Base-by-base conservation (phyloP, 2,888 invertebrate genomes). In the Sesia bembeciformis region DNA sequence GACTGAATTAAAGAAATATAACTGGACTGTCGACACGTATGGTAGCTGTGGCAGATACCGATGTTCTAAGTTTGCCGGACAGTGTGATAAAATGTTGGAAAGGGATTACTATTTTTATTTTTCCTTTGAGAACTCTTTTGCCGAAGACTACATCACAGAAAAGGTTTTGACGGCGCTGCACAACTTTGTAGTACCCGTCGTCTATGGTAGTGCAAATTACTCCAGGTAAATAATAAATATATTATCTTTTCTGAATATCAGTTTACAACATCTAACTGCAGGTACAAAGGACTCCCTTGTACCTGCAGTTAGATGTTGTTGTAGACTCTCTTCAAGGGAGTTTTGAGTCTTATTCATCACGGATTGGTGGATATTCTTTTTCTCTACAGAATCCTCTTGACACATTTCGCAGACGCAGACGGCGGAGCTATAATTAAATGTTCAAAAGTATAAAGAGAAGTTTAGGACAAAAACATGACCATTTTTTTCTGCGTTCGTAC, bases 141-240 rank as follows among this genome's bases (percentile, higher is more conserved):
- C 67, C 53, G 66, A 74, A 56, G 75, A 81, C 60, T 83, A 81
- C 55, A 77, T 76, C 3, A 81, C 82, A 0, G 78, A 80, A 54
- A 78, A 80, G 57, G 56, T 80, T 4, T 56, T 77, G 39, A 68
- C 65, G 41, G 76, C 87, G 4, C 66, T 90, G 50, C 83, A 91
- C 62, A 89, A 91, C 72, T 83, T 91, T 64, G 84, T 92, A 23
- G 76, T 93, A 4, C 93, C 93, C 1, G 89, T 93, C 8, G 93
- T 93, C 4, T 92, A 90, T 82, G 93, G 93, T 4, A 91, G 90
- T 7, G 91, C 90, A 54, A 90, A 92, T 73, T 93, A 93, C 71
- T 73, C 67, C 38, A 72, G 78, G 77, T 49, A 49, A 55, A 42
- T 6, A 51, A 46, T 6, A 51, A 46, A 51, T 52, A 42, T 6